These are phyloP conservation scores for Caradrina clavipalpis DNA, from an alignment of 2,888 invertebrate genomes.

Conservation along the genomic window DNA sequence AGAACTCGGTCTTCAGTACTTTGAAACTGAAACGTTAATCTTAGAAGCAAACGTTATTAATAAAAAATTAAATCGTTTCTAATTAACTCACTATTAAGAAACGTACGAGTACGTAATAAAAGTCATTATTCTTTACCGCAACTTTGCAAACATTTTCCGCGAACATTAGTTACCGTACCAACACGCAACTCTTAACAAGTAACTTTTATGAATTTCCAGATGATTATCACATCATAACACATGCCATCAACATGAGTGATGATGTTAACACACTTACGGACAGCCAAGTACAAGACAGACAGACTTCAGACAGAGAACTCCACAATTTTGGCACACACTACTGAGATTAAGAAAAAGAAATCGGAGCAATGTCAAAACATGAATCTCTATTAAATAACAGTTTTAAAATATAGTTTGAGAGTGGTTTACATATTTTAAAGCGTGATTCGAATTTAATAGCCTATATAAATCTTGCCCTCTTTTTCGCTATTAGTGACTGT, in stretches of 20 bases:
- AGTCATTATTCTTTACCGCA: too few relatives aligned
- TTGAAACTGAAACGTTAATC: slow-evolving; percentile 21
- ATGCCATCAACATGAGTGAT: slow-evolving; percentile 33
- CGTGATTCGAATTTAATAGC: slow-evolving; percentile 33
- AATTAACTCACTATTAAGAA: background rate
- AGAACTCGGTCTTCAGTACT: background rate
- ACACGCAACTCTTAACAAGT: background rate
- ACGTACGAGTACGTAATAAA: background rate
- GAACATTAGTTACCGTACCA: background rate
- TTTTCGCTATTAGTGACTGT: slow-evolving; percentile 5
- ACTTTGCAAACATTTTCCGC: background rate
- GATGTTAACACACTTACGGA: slow-evolving; percentile 31
- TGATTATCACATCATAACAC: slow-evolving; percentile 41
- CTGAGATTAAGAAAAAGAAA: slow-evolving; percentile 40
- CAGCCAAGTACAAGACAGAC: slow-evolving; percentile 32
- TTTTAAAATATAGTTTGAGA: slow-evolving; percentile 39
- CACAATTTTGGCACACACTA: slow-evolving; percentile 54
- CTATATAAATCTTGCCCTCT: slow-evolving; percentile 25
- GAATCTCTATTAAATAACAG: slow-evolving; percentile 45
- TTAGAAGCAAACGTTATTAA: slow-evolving; percentile 8
- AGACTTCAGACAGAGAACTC: slow-evolving; percentile 38
- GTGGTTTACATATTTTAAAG: slow-evolving; percentile 31
- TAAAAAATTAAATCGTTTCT: slow-evolving; percentile 11
- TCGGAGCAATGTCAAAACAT: slow-evolving; percentile 60
- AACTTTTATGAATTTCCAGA: slow-evolving; percentile 11